These are phyloP conservation scores for Falco cherrug DNA, from an alignment of 2,797 vertebrate genomes.

Conservation along the genomic window DNA sequence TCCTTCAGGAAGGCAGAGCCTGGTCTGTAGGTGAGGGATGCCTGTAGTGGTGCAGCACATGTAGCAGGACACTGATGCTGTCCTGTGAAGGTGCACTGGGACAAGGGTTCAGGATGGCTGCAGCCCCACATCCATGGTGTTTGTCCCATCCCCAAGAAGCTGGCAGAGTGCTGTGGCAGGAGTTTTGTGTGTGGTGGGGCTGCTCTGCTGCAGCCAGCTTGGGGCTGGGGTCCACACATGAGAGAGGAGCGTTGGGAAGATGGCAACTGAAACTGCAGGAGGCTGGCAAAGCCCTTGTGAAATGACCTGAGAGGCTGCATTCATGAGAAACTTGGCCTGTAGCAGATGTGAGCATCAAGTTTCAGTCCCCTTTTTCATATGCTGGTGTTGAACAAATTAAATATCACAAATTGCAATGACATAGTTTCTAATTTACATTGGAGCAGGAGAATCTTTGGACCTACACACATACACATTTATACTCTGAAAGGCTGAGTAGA, in stretches of 20 bases:
- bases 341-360: background rate
- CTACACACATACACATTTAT: fast-evolving
- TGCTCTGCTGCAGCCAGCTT: background rate
- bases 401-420: background rate
- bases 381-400: background rate
- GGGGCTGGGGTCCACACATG: fast-evolving
- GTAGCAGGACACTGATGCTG: background rate
- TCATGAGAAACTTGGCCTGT: background rate
- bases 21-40: background rate
- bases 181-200: background rate
- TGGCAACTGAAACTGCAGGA: background rate
- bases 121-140: background rate
- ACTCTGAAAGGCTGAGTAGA: background rate
- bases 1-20: background rate
- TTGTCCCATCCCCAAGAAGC: background rate
- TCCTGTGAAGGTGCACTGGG: background rate
- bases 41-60: background rate
- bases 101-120: background rate
- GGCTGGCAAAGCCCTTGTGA: background rate
- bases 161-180: background rate
- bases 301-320: background rate
- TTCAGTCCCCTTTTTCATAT: background rate
- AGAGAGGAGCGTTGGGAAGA: background rate
- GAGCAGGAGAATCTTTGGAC: background rate
- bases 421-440: background rate